Evolutionary conservation across 2,797 vertebrate species (phyloP).

Genomic region (Brachymystax lenok): DNA sequence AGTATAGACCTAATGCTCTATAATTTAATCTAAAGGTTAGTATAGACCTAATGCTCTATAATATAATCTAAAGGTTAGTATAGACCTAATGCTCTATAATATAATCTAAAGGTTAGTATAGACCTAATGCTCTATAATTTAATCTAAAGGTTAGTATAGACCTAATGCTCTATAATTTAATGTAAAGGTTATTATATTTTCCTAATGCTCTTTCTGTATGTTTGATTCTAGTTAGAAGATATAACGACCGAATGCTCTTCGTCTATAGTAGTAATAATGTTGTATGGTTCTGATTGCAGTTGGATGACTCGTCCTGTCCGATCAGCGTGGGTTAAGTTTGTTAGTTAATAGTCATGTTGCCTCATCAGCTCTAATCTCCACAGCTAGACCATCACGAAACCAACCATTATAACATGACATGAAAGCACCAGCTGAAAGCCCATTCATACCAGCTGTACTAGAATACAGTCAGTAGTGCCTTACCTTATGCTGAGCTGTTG

Average conservation of each 20-base stretch:
- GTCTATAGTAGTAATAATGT: background rate
- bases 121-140: no score
- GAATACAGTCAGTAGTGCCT: background rate
- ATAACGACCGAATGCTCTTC: background rate
- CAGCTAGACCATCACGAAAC: background rate
- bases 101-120: no score
- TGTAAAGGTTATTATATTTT: no score
- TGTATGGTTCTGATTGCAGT: constrained; percentile 67
- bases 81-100: no score
- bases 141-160: no score
- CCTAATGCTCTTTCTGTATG: background rate
- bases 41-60: no score
- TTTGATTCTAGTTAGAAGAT: background rate
- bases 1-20: no score
- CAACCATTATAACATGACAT: background rate
- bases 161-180: no score
- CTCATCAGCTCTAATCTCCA: constrained; percentile 35
- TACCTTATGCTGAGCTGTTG: background rate
- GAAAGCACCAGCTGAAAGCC: background rate
- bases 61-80: no score
- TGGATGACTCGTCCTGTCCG: constrained; percentile 75
- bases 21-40: no score
- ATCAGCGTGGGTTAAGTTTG: constrained; percentile 79
- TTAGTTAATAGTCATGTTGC: constrained; percentile 61
- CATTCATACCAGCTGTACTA: background rate